phyloP scores from a whole-genome alignment of 2,797 vertebrate genomes.

The Xenopus petersii region DNA sequence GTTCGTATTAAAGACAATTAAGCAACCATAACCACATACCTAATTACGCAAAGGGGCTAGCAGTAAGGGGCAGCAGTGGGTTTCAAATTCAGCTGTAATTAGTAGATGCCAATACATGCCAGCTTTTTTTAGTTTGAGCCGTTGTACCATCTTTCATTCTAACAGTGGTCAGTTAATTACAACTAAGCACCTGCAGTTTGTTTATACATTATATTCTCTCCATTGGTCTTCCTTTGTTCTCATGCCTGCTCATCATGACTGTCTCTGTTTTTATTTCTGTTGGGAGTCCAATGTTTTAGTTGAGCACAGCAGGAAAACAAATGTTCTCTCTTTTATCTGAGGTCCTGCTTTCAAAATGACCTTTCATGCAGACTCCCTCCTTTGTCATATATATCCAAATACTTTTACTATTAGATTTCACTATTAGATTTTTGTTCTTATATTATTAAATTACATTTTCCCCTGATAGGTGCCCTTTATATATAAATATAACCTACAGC shows the following conservation, averaged over 20 bases:
- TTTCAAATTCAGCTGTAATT: too few species aligned
- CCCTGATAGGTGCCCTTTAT: too few species aligned
- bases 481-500: too few species aligned
- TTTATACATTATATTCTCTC: neutral
- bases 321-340: constrained; percentile 20
- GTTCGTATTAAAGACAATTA: too few species aligned
- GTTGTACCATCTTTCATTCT: neutral
- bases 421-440: too few species aligned
- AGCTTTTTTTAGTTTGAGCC: neutral
- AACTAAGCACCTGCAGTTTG: neutral
- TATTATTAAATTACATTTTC: too few species aligned
- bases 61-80: too few species aligned
- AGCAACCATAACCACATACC: too few species aligned
- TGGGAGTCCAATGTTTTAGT: neutral
- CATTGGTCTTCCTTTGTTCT: neutral
- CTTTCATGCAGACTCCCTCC: neutral
- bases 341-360: constrained; percentile 23
- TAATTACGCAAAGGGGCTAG: too few species aligned
- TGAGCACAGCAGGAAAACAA: constrained; percentile 21
- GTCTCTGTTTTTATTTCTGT: neutral
- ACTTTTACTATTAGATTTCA: too few species aligned
- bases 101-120: neutral
- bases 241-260: neutral
- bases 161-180: neutral
- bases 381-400: neutral